Evolutionary conservation across 1,140 invertebrate genomes (phyloP).

Genomic region (Pygmarrhopalites habei): DNA sequence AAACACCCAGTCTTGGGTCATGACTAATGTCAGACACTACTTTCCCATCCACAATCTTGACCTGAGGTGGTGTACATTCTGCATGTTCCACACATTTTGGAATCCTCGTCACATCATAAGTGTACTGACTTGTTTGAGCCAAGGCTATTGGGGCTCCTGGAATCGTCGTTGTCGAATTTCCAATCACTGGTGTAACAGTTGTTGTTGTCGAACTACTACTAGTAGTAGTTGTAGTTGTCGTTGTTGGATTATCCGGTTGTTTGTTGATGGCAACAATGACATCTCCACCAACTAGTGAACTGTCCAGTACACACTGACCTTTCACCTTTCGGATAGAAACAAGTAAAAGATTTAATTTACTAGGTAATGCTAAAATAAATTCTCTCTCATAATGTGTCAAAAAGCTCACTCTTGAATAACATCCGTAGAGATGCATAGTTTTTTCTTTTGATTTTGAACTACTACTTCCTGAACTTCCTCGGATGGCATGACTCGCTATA

Average conservation of each 20-base stretch:
- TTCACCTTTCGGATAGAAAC: too few species aligned
- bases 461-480: too few species aligned
- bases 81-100: conserved; percentile 2
- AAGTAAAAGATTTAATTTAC: too few species aligned
- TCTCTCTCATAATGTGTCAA: too few species aligned
- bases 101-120: neutral
- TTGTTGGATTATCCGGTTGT: neutral
- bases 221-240: conserved; percentile 6
- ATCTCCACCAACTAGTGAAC: neutral
- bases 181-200: neutral
- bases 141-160: neutral
- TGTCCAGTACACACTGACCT: too few species aligned
- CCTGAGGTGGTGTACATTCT: neutral
- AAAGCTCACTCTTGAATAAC: too few species aligned
- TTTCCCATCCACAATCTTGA: conserved; percentile 3
- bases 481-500: too few species aligned
- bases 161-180: neutral
- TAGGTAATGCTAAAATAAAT: too few species aligned
- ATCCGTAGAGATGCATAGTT: too few species aligned
- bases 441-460: too few species aligned
- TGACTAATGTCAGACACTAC: neutral
- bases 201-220: neutral
- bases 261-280: neutral
- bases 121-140: neutral
- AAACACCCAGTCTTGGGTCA: neutral